Evolutionary conservation across 2,888 invertebrate genomes (phyloP), one percentile per base, ranked within the genome.

Genomic region (Saturnia pavonia): DNA sequence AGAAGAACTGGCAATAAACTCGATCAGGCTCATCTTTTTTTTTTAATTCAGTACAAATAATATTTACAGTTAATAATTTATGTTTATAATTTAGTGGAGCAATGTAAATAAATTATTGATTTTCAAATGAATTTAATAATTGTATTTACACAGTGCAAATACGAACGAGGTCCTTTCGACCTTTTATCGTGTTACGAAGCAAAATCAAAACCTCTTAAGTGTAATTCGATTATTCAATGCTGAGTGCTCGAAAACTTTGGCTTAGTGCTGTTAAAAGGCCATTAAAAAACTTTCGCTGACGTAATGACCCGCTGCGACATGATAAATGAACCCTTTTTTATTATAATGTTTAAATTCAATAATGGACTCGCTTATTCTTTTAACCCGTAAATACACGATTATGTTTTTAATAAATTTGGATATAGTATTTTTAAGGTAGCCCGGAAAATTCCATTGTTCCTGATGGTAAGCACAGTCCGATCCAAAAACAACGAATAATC

Each of bases 151-250:
- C 19, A 48, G 48, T 48, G 11, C 19, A 19, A 48, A 48, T 11
- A 19, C 3, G 48, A 11, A 48, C 19, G 19, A 48, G 48, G 16
- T 48, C 48, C 16, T 19, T 19, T 16, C 19, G 19, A 48, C 48
- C 48, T 48, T 19, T 1, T 48, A 43, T 12, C 25, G 57, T 27
- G 14, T 60, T 60, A 60, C 57, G 27, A 3, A 27, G 57, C 57
- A 60, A 60, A 60, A 60, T 60, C 40, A 12, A 65, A 65, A 65
- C 40, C 65, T 65, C 22, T 65, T 65, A 65, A 65, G n/a, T 7
- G 19, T 65, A 65, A 65, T 65, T 65, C 40, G 68, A 51, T 45
- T 68, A 51, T 68, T 60, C 45, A 34, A 19, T 45, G 57, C 57
- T 27, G 27, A 68, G 25, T 48, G 68, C 68, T 51, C 65, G 65